A percentile compares a stretch with the other conserved stretches of the same genome.
Evolutionary conservation across 2,113 vertebrate genomes (phyloP).

Genomic region (Actinemys pallida): DNA sequence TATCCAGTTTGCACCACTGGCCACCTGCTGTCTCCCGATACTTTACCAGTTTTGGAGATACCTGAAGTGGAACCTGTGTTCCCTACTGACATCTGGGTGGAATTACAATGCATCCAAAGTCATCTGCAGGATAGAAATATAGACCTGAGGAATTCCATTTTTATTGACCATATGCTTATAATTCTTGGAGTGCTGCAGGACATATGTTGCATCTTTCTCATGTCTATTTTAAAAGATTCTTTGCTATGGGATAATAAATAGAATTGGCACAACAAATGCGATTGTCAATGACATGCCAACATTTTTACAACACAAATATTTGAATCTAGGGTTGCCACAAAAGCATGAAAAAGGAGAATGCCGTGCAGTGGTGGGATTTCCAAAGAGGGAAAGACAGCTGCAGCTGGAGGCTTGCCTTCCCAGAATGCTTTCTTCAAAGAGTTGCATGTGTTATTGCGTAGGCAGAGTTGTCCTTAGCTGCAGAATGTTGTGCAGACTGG

Average conservation of each 20-base stretch:
- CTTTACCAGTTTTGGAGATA: not conserved
- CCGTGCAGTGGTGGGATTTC: conserved; percentile 26
- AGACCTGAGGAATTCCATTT: conserved; percentile 54
- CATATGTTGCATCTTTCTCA: conserved; percentile 22
- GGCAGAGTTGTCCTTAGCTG: not conserved
- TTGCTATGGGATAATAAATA: conserved; percentile 60
- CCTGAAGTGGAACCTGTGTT: not conserved
- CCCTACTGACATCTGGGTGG: not conserved
- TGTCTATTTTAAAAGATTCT: conserved; percentile 60
- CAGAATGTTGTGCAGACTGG: not conserved
- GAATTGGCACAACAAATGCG: conserved; percentile 55
- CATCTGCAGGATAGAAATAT: conserved; percentile 27
- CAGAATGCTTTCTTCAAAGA: conserved; percentile 12
- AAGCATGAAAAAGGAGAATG: conserved; percentile 11
- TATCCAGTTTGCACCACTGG: not conserved
- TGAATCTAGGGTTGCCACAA: conserved; percentile 18
- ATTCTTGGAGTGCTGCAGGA: conserved; percentile 64
- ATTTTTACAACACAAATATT: conserved; percentile 50
- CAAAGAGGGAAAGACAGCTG: conserved; percentile 28
- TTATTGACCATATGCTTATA: conserved; percentile 60
- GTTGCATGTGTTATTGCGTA: not conserved
- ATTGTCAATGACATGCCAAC: conserved; percentile 33
- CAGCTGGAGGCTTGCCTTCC: not conserved
- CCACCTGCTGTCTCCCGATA: not conserved
- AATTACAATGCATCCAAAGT: not conserved